These are phyloP conservation scores for Ctenopoma kingsleyae DNA, from an alignment of 2,797 vertebrate species.

Conservation along the genomic window DNA sequence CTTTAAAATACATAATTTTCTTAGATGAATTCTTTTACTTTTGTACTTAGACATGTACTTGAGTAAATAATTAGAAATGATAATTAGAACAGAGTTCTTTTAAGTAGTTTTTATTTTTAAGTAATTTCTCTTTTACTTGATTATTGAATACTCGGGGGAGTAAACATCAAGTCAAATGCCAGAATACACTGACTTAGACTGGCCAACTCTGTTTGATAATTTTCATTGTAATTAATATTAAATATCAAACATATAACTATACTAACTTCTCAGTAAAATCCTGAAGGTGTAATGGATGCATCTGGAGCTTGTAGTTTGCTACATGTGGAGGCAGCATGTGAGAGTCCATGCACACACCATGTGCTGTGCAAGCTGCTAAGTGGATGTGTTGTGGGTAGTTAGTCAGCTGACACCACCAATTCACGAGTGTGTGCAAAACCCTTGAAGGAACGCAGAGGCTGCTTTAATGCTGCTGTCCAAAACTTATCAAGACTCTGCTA, in stretches of 20 bases:
- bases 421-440: slow-evolving; percentile 76
- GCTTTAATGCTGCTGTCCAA: slow-evolving; percentile 50
- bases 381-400: slow-evolving; percentile 39
- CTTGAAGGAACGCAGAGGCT: slow-evolving; percentile 57
- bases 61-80: no score
- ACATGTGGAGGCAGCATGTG: slow-evolving; percentile 7
- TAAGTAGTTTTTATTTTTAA: no score
- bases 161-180: no score
- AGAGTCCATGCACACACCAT: background rate
- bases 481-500: slow-evolving; percentile 52
- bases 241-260: no score
- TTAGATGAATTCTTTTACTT: no score
- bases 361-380: slow-evolving; percentile 28
- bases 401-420: slow-evolving; percentile 81
- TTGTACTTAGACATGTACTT: no score
- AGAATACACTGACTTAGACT: no score
- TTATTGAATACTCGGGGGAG: no score
- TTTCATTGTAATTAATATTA: background rate
- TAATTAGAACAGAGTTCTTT: no score
- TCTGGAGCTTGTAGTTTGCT: background rate
- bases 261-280: background rate
- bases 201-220: no score
- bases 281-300: background rate
- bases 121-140: no score
- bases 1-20: no score